phyloP scores from a whole-genome alignment of 2,888 invertebrate species.

The Syritta pipiens region DNA sequence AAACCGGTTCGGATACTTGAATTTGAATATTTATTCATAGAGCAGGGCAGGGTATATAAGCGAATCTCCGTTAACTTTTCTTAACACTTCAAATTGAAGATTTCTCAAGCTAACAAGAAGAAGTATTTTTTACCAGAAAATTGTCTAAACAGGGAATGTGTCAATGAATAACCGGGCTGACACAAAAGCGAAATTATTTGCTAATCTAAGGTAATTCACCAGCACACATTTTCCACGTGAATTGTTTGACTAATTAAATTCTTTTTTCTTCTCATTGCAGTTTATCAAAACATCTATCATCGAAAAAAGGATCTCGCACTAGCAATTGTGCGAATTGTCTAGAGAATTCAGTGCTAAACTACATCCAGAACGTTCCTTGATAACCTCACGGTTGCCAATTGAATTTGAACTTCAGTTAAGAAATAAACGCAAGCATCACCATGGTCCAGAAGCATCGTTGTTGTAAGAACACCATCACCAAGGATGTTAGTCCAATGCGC shows the following conservation, averaged over 20 bases:
- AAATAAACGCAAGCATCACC: slow-evolving; percentile 59
- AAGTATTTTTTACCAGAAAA: slow-evolving; percentile 38
- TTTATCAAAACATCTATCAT: slow-evolving; percentile 89
- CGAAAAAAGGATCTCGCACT: slow-evolving; percentile 90
- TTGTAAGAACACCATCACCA: slow-evolving; percentile 73
- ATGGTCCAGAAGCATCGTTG: slow-evolving; percentile 77
- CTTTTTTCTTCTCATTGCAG: slow-evolving; percentile 80
- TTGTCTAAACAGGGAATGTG: slow-evolving; percentile 71
- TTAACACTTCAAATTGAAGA: slow-evolving; percentile 39
- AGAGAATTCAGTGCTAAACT: slow-evolving; percentile 91
- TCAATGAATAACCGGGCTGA: slow-evolving; percentile 78
- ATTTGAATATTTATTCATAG: slow-evolving; percentile 34
- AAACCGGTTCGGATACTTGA: slow-evolving; percentile 21
- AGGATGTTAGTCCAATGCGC: slow-evolving; percentile 75
- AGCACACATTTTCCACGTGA: background rate
- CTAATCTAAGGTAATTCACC: slow-evolving; percentile 76
- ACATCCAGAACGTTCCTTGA: slow-evolving; percentile 93
- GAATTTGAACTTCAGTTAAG: slow-evolving; percentile 6
- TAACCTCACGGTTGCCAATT: slow-evolving; percentile 49
- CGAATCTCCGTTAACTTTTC: background rate
- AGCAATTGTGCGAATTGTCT: slow-evolving; percentile 92
- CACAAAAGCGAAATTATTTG: slow-evolving; percentile 77
- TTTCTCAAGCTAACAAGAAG: slow-evolving; percentile 13
- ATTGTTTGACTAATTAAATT: background rate
- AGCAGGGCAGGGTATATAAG: slow-evolving; percentile 48